phyloP scores from a whole-genome alignment of 2,888 invertebrate genomes.

The Rotaria sp. region DNA sequence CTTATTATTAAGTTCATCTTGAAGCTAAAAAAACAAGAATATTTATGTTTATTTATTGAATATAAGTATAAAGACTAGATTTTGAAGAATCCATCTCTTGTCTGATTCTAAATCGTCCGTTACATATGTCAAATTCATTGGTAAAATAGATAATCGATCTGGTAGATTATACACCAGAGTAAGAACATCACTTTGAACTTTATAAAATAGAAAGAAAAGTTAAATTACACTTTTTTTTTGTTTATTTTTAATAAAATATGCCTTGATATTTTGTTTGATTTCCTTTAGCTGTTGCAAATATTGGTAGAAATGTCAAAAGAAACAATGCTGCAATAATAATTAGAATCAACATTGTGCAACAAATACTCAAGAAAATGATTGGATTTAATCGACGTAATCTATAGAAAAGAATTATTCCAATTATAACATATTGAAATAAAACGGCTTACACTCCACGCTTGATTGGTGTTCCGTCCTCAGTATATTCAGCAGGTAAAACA shows the following conservation, averaged over 20 bases:
- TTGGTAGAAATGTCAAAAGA: neutral
- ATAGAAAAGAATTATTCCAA: neutral
- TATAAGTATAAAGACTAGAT: neutral
- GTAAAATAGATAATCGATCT: neutral
- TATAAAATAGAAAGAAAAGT: neutral
- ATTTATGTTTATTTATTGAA: neutral
- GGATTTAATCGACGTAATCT: neutral
- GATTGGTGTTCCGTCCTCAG: neutral
- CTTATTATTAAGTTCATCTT: neutral
- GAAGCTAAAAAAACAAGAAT: neutral
- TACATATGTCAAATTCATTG: neutral
- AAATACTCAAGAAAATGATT: neutral
- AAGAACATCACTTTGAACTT: neutral
- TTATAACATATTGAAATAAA: neutral
- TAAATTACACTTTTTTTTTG: neutral
- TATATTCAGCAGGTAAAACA: neutral
- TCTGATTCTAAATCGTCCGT: neutral
- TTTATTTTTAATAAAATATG: neutral
- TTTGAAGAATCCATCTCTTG: neutral
- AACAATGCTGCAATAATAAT: neutral
- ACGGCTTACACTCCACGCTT: neutral
- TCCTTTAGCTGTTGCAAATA: neutral
- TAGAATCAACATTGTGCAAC: neutral
- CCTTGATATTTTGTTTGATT: neutral
- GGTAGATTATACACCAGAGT: neutral